A percentile compares a stretch with the other conserved stretches of the same genome.
phyloP scores from a whole-genome alignment of 1,140 invertebrate species.

The Rhagoletis zephyria region DNA sequence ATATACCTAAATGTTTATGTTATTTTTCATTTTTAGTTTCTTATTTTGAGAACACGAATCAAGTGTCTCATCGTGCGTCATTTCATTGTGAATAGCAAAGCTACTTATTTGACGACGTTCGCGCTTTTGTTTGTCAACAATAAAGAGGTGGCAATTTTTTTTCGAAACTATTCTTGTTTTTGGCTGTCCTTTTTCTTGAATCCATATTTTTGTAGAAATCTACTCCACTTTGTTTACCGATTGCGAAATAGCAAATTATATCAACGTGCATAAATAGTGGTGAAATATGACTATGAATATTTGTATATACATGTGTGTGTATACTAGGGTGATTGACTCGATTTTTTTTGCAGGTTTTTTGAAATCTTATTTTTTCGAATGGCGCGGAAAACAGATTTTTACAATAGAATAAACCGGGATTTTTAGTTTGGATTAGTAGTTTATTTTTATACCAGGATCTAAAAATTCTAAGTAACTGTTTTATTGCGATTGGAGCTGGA shows the following conservation, averaged over 20 bases:
- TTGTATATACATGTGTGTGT: neutral
- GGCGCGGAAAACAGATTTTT: no score
- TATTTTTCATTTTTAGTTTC: neutral
- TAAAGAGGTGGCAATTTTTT: neutral
- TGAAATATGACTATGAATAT: neutral
- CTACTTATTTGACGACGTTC: neutral
- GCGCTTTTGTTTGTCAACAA: conserved; percentile 32
- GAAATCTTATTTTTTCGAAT: no score
- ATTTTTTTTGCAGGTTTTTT: no score
- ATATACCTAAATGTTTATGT: neutral
- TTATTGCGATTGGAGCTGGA: no score
- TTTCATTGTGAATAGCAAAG: neutral
- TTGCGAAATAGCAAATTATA: neutral
- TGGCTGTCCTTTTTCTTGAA: no score
- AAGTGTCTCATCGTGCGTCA: neutral
- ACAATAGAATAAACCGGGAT: no score
- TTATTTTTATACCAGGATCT: no score
- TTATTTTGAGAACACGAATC: neutral
- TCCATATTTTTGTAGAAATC: neutral
- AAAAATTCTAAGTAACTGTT: no score
- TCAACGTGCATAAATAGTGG: no score
- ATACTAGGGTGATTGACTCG: no score
- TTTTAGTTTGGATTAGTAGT: no score
- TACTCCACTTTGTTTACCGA: neutral
- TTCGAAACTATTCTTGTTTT: no score